A percentile compares a stretch with the other conserved stretches of the same genome.
phyloP scores from a whole-genome alignment of 2,113 vertebrate species.

The Bubalus kerabau region DNA sequence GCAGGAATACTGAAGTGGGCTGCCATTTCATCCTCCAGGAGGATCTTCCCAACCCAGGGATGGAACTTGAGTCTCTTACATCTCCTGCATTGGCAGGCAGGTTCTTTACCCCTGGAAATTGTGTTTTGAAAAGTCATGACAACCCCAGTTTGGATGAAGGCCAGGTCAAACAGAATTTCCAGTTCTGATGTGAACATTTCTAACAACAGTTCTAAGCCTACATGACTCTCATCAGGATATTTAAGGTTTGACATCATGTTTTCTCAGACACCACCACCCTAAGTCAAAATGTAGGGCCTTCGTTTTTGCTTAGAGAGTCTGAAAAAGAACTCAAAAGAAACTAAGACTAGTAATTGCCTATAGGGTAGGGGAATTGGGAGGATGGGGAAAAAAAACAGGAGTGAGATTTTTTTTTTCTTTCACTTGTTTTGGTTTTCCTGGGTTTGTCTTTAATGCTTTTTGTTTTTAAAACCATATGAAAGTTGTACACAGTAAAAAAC shows the following conservation, averaged over 20 bases:
- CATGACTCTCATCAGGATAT: background rate
- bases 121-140: background rate
- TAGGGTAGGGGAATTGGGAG: background rate
- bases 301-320: background rate
- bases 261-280: background rate
- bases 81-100: background rate
- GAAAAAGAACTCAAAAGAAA: background rate
- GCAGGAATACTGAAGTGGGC: background rate
- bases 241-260: background rate
- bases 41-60: background rate
- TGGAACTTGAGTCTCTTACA: background rate
- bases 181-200: background rate
- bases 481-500: background rate
- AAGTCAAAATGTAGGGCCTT: background rate
- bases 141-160: background rate
- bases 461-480: background rate
- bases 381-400: background rate
- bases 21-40: background rate
- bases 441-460: background rate
- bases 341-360: background rate
- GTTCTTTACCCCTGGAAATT: background rate
- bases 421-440: background rate
- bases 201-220: background rate
- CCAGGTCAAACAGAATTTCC: background rate
- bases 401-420: background rate